phyloP scores from a whole-genome alignment of 2,113 vertebrate species.

The Lutjanus erythropterus region DNA sequence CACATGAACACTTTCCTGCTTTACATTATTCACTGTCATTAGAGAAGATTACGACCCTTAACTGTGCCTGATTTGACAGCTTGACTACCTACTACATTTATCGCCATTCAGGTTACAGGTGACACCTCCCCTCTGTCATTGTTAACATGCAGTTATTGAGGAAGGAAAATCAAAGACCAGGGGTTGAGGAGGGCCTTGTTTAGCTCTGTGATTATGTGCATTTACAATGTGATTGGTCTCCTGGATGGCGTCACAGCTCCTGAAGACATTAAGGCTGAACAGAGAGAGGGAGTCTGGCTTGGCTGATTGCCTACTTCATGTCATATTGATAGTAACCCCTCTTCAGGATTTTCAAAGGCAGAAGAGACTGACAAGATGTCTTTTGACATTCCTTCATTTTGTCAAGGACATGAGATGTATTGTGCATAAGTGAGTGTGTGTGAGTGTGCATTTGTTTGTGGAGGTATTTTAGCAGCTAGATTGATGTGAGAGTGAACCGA shows the following conservation, averaged over 20 bases:
- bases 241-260: not conserved
- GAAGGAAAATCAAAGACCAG: conserved; percentile 27
- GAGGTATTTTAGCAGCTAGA: conserved; percentile 15
- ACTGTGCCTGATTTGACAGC: not conserved
- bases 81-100: conserved; percentile 3
- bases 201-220: conserved; percentile 42
- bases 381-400: conserved; percentile 30
- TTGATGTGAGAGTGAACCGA: conserved; percentile 17
- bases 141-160: not conserved
- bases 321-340: conserved; percentile 41
- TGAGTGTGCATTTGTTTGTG: not conserved
- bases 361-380: conserved; percentile 15
- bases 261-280: not conserved
- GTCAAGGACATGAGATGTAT: conserved; percentile 9
- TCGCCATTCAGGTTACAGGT: not conserved
- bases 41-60: conserved; percentile 15
- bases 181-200: not conserved
- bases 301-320: conserved; percentile 49
- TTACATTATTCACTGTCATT: conserved; percentile 6
- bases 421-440: not conserved
- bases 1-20: conserved; percentile 4
- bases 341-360: conserved; percentile 16
- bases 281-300: conserved; percentile 10
- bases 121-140: not conserved
- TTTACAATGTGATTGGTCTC: conserved; percentile 44